Conservation (phyloP, 2,113 vertebrate species). For the Terrapene triunguis region DNA sequence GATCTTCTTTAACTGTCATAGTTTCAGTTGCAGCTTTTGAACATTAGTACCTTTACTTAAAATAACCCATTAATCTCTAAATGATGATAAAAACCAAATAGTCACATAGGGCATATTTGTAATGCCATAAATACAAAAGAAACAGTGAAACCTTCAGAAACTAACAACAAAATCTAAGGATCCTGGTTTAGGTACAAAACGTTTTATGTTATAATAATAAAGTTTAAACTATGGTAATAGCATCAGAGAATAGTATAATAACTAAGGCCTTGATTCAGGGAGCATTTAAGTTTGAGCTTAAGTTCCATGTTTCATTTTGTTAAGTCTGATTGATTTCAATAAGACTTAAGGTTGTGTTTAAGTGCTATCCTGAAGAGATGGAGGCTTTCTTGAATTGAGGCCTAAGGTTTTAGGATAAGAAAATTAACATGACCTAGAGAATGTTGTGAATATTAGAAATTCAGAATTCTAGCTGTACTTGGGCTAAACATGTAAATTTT, state of each 20-base stretch:
- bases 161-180: conserved; percentile 13
- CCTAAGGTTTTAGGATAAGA: background rate
- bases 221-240: background rate
- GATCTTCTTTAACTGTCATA: background rate
- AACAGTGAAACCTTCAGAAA: conserved; percentile 31
- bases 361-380: background rate
- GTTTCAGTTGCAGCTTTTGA: conserved; percentile 22
- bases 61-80: conserved; percentile 17
- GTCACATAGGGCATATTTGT: background rate
- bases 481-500: background rate
- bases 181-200: background rate
- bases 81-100: conserved; percentile 41
- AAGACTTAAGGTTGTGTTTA: background rate
- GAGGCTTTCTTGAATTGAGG: background rate
- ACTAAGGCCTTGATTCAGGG: background rate
- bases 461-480: background rate
- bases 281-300: background rate
- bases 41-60: conserved; percentile 35
- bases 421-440: background rate
- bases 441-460: background rate
- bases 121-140: conserved; percentile 19
- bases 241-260: background rate
- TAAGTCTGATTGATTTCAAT: background rate
- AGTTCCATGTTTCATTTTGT: background rate
- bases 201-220: conserved; percentile 5